These are phyloP conservation scores for Vireo griseus DNA, from an alignment of 2,797 vertebrate genomes.

Conservation along the genomic window DNA sequence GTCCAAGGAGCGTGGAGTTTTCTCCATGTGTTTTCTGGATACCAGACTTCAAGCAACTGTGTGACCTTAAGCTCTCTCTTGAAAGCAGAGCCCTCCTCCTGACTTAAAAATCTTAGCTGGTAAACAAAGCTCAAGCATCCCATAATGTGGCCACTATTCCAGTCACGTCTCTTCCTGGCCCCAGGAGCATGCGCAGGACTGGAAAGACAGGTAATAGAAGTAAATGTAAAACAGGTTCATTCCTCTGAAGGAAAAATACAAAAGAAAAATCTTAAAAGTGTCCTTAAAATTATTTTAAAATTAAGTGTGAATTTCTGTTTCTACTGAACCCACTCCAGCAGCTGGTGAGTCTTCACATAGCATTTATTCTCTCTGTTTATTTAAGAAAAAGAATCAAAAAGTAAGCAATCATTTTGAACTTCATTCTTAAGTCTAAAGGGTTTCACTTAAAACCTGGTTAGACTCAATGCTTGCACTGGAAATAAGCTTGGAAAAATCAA, in stretches of 20 bases:
- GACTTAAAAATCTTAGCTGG: not conserved
- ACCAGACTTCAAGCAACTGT: not conserved
- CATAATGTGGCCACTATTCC: not conserved
- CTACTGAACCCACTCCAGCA: not conserved
- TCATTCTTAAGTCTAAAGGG: not conserved
- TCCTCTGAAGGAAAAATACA: not conserved
- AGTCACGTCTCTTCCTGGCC: not conserved
- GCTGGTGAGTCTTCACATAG: not conserved
- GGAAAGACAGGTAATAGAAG: not conserved
- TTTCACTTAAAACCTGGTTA: not conserved
- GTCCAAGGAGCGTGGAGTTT: not conserved
- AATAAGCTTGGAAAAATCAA: not conserved
- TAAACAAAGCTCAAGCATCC: not conserved
- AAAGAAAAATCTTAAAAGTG: not conserved
- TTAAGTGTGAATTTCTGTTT: not conserved
- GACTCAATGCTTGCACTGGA: not conserved
- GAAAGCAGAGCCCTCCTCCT: not conserved
- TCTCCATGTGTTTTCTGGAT: not conserved
- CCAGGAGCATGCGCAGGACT: not conserved
- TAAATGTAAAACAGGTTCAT: not conserved
- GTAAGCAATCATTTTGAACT: not conserved
- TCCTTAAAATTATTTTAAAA: not conserved
- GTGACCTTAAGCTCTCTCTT: not conserved
- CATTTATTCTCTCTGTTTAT: not conserved
- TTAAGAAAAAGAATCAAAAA: not conserved